Percentiles rank a stretch among this genome's conserved stretches.
Conservation (phyloP, 2,113 vertebrate species). For the Leucopsar rothschildi region DNA sequence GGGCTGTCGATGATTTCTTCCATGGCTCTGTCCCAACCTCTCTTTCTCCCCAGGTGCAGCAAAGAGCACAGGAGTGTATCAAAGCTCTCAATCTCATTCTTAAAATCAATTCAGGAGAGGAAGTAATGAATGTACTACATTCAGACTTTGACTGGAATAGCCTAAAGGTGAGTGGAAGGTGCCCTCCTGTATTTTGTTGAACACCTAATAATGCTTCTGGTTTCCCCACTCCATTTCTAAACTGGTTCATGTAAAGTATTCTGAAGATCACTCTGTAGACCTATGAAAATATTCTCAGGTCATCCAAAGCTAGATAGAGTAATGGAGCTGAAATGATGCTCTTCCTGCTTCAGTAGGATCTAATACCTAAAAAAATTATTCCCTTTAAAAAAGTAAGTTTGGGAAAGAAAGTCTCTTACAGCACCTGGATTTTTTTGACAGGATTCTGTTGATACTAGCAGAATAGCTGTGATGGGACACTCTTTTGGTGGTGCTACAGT, state of each 20-base stretch:
- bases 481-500: constrained; percentile 94
- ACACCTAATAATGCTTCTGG: background rate
- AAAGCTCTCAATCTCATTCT: constrained; percentile 81
- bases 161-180: constrained; percentile 76
- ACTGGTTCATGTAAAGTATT: background rate
- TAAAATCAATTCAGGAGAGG: constrained; percentile 78
- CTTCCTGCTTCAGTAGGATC: background rate
- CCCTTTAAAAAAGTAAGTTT: background rate
- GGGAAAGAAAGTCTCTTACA: constrained; percentile 1
- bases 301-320: background rate
- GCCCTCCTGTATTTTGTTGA: background rate
- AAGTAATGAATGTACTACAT: constrained; percentile 76
- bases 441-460: constrained; percentile 85
- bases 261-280: background rate
- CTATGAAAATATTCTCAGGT: background rate
- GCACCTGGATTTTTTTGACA: constrained; percentile 65
- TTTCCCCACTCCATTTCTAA: background rate
- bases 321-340: background rate
- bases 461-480: constrained; percentile 87
- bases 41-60: constrained; percentile 76
- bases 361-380: background rate
- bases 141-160: constrained; percentile 79
- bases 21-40: background rate
- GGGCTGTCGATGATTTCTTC: background rate
- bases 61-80: constrained; percentile 87